phyloP scores from a whole-genome alignment of 1,140 invertebrate species.

The Elymnias hypermnestra region DNA sequence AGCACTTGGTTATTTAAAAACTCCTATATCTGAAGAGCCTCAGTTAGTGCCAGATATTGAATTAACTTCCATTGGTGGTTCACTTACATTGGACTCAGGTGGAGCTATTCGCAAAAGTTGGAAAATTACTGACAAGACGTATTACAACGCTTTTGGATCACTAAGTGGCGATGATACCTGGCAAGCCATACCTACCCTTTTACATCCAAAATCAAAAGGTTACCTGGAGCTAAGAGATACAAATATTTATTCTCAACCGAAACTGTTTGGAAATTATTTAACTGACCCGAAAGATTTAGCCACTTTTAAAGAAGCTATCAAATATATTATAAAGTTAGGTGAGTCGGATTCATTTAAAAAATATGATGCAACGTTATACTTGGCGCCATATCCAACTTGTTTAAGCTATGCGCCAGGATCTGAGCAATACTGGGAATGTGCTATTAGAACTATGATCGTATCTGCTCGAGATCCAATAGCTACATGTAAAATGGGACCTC shows the following conservation, averaged over 20 bases:
- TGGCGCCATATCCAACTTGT: slow-evolving; percentile 78
- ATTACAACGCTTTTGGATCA: slow-evolving; percentile 37
- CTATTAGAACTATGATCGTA: slow-evolving; percentile 78
- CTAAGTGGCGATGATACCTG: slow-evolving; percentile 78
- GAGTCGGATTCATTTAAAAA: slow-evolving; percentile 79
- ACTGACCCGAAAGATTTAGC: slow-evolving; percentile 79
- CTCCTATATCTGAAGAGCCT: slow-evolving; percentile 63
- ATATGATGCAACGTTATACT: slow-evolving; percentile 75
- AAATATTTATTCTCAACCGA: slow-evolving; percentile 85
- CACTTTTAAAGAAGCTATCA: slow-evolving; percentile 82
- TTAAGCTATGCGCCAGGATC: slow-evolving; percentile 67
- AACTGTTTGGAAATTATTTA: slow-evolving; percentile 86
- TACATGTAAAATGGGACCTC: slow-evolving; percentile 87
- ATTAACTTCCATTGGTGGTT: slow-evolving; percentile 70
- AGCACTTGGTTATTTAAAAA: slow-evolving; percentile 77
- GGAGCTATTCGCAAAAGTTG: slow-evolving; percentile 50
- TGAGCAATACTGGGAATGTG: slow-evolving; percentile 86
- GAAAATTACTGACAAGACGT: slow-evolving; percentile 54
- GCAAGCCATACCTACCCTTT: slow-evolving; percentile 82
- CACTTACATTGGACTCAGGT: slow-evolving; percentile 58
- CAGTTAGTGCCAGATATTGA: slow-evolving; percentile 77
- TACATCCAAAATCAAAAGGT: slow-evolving; percentile 85
- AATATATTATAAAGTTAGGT: slow-evolving; percentile 78
- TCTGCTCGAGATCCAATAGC: slow-evolving; percentile 83
- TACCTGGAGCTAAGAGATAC: slow-evolving; percentile 80